A percentile compares a stretch with the other conserved stretches of the same genome.
phyloP scores from a whole-genome alignment of 2,888 invertebrate genomes.

The Phortica magna region DNA sequence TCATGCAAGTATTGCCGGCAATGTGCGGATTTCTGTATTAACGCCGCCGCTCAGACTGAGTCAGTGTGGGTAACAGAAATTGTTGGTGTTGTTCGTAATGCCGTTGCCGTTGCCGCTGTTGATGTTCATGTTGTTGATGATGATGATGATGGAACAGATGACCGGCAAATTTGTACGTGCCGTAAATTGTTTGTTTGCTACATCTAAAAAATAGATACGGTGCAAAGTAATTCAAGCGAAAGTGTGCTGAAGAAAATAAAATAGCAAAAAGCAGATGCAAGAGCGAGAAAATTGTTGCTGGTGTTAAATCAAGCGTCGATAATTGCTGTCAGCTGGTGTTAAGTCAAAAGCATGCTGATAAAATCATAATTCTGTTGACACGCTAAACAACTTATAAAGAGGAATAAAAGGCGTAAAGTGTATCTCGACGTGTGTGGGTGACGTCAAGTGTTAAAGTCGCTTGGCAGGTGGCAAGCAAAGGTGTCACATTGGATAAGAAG shows the following conservation, averaged over 20 bases:
- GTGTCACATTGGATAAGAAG: background rate
- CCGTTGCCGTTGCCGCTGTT: background rate
- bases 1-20: background rate
- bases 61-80: background rate
- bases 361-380: constrained; percentile 42
- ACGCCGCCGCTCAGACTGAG: background rate
- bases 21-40: background rate
- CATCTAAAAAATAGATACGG: background rate
- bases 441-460: too few relatives aligned
- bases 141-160: constrained; percentile 13
- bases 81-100: background rate
- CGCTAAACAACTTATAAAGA: constrained; percentile 37
- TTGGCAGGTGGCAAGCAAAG: too few relatives aligned
- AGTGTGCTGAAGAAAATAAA: constrained; percentile 11
- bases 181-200: constrained; percentile 25
- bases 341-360: constrained; percentile 26
- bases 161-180: constrained; percentile 21
- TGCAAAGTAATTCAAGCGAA: constrained; percentile 3
- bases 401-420: constrained; percentile 42
- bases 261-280: constrained; percentile 18
- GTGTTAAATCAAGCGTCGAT: constrained; percentile 39
- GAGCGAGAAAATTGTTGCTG: constrained; percentile 22
- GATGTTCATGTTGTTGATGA: background rate
- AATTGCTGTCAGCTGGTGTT: constrained; percentile 43
- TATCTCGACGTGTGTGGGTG: background rate